Evolutionary conservation across 2,797 vertebrate genomes (phyloP).

Genomic region (Rhyacichthys aspro): DNA sequence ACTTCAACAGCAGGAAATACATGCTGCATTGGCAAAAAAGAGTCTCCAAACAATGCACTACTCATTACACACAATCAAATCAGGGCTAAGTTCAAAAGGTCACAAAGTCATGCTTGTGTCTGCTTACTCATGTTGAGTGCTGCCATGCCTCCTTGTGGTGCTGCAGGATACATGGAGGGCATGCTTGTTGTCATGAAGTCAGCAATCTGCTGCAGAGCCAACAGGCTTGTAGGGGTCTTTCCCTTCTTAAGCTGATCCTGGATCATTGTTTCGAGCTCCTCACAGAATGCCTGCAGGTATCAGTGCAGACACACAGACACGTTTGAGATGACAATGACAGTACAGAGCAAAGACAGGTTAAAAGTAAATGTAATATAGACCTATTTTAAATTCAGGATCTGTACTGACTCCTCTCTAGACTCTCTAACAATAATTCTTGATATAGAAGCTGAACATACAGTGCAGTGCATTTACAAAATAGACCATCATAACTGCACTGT

Average conservation of each 20-base stretch:
- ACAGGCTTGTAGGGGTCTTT: conserved; percentile 93
- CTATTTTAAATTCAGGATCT: neutral
- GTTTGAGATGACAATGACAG: neutral
- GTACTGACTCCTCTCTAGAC: neutral
- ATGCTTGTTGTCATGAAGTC: conserved; percentile 96
- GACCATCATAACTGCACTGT: conserved; percentile 16
- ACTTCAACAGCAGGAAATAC: neutral
- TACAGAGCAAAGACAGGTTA: neutral
- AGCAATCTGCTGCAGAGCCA: conserved; percentile 97
- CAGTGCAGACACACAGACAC: neutral
- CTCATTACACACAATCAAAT: conserved; percentile 30
- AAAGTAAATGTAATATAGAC: neutral
- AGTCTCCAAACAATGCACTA: conserved; percentile 15
- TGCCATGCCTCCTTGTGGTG: conserved; percentile 96
- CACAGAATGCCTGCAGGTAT: conserved; percentile 90
- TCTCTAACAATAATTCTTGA: neutral
- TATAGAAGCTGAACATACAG: neutral
- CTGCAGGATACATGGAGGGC: conserved; percentile 93
- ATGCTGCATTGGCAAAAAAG: neutral
- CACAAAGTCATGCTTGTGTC: conserved; percentile 2
- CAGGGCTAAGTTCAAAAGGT: no score
- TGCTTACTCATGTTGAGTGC: conserved; percentile 97
- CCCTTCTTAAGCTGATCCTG: conserved; percentile 98
- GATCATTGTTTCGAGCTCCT: conserved; percentile 98
- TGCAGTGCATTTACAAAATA: conserved; percentile 36